Base-by-base conservation (phyloP, 2,797 vertebrate genomes). In the Spinus pinus region DNA sequence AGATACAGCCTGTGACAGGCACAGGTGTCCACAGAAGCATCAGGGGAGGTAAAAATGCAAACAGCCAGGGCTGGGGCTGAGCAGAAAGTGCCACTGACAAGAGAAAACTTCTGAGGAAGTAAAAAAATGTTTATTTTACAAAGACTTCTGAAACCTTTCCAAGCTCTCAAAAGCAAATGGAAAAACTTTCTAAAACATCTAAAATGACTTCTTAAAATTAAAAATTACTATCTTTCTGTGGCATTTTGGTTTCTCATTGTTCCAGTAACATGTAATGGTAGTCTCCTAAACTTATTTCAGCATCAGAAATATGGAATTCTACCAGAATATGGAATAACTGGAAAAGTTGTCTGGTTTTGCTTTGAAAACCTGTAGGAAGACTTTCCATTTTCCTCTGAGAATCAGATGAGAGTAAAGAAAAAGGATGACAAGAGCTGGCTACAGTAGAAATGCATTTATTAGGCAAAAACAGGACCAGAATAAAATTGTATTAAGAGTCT, bases 401-500 rank as follows among this genome's bases (percentile, higher is more conserved):
- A 90, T 64, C 27, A 75, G 37, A 80, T 46, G 28, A 90, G 33
- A 57, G 28, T 46, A 82, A 87, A 89, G 20, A 10, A 86, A 81
- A 87, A 15, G 47, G 46, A 74, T 66, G 18, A 88, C 12, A 31
- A 74, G 10, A 54, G 35, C n/a, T 71, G 56, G n/a, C 49, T 74
- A 47, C 19, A 75, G 60, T 35, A 80, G 44, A 89, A 92, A 30
- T 23, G 12, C 27, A 33, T 67, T 69, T 75, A 65, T 75, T 71
- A 82, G 12, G 37, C 3, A 73, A 21, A 79, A 5, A 3, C 23
- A 72, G 27, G 95, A 92, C 25, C 67, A 95, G 81, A 74, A 73
- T 92, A 86, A 94, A 82, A 81, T 23, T 64, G 33, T 81, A 25
- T 39, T 69, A 70, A 89, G 49, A 71, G 18, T 57, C 33, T 19